Percentiles rank a stretch among this genome's conserved stretches.
phyloP scores from a whole-genome alignment of 2,888 invertebrate genomes.

The Philhelius pedissequus region DNA sequence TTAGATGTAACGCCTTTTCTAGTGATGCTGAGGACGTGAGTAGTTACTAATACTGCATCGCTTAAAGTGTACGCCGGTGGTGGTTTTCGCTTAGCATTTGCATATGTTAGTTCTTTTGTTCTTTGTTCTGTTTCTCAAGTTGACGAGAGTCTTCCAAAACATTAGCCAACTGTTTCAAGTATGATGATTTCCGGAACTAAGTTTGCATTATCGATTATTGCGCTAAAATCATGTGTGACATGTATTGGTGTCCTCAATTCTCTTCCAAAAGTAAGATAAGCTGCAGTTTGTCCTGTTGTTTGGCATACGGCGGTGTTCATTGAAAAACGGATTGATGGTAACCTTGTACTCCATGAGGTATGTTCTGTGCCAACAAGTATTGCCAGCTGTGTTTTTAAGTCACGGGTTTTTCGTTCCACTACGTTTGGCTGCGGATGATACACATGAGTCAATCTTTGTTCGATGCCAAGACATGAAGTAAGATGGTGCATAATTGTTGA shows the following conservation, averaged over 20 bases:
- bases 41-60: no score
- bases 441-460: no score
- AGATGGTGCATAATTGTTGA: no score
- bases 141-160: background rate
- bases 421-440: no score
- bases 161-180: background rate
- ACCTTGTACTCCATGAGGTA: conserved; percentile 14
- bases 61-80: background rate
- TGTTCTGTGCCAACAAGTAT: conserved; percentile 35
- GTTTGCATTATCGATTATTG: background rate
- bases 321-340: conserved; percentile 74
- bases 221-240: background rate
- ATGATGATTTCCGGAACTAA: background rate
- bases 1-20: background rate
- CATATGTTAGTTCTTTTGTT: background rate
- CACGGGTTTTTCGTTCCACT: no score
- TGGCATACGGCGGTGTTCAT: conserved; percentile 72
- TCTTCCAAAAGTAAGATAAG: conserved; percentile 73
- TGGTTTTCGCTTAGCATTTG: background rate
- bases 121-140: background rate
- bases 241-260: conserved; percentile 71
- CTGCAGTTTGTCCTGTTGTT: conserved; percentile 72
- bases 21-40: no score
- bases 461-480: no score
- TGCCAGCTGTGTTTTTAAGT: background rate